Evolutionary conservation across 1,140 invertebrate species (phyloP).

Genomic region (Drosophila erecta): DNA sequence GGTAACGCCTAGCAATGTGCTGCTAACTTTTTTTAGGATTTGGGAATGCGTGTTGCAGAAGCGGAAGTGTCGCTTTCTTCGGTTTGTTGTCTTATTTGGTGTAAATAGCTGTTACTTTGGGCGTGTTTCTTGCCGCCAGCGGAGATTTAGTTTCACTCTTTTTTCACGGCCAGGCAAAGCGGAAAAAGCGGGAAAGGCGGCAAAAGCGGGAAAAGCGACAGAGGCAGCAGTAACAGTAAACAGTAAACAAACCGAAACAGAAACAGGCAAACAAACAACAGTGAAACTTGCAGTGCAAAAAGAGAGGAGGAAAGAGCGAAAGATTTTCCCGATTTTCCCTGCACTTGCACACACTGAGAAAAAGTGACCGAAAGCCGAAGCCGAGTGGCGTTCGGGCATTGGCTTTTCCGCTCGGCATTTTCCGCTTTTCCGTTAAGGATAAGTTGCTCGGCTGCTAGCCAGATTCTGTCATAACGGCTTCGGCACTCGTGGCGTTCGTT

Average conservation of each 20-base stretch:
- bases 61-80: constrained; percentile 11
- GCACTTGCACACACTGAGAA: constrained; percentile 1
- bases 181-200: not conserved
- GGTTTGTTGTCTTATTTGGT: not conserved
- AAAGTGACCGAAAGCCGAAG: not conserved
- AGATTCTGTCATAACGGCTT: constrained; percentile 83
- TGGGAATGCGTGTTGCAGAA: constrained; percentile 1
- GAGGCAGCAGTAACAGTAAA: constrained; percentile 42
- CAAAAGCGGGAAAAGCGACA: constrained; percentile 1
- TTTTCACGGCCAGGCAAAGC: constrained; percentile 19
- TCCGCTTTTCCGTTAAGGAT: constrained; percentile 52
- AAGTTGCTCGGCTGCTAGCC: constrained; percentile 75
- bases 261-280: constrained; percentile 30
- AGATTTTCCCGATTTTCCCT: constrained; percentile 15
- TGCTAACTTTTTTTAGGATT: constrained; percentile 4
- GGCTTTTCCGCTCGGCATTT: constrained; percentile 28
- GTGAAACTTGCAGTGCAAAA: constrained; percentile 26
- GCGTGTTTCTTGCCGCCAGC: constrained; percentile 44
- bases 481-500: constrained; percentile 78
- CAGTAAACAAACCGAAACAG: constrained; percentile 33
- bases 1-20: too few relatives aligned
- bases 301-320: constrained; percentile 4
- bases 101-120: not conserved
- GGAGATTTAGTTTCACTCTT: constrained; percentile 67
- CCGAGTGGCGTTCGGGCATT: constrained; percentile 7